Base-by-base conservation (phyloP, 2,888 invertebrate genomes). In the Masnerella sp. region DNA sequence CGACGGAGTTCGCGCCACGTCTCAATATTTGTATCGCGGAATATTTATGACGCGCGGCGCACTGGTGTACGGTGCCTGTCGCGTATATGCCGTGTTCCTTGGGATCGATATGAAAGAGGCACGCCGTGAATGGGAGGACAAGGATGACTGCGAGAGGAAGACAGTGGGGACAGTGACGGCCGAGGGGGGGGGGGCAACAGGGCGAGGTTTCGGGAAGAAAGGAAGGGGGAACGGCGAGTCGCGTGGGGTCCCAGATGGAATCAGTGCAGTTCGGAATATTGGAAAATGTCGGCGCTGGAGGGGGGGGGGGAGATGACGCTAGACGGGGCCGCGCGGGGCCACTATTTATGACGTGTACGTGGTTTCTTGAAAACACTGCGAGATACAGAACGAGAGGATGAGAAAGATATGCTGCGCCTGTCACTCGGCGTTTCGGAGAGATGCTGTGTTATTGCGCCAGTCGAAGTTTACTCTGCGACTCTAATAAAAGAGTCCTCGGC, bases 271-370 rank as follows among this genome's bases (percentile, higher is more conserved):
- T 82, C 77, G 80, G 82, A 83, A 84, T 86, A 85, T 86, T 84
- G 85, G 84, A 84, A 85, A 85, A 84, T 75, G 83, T 83, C 81
- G 81, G 79, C 79, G 78, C 22, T 22, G 22, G 22, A 7, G 22
- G 22, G 51, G 61, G 52, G 43, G 59, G 72, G 67, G 70, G 69
- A 74, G 61, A 72, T 56, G 73, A 62, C 9, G 65, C 40, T 70
- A 59, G 74, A 54, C n/a, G 59, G 71, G 71, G 56, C 56, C 58
- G 77, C 62, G 73, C 58, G 77, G 64, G 78, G 78, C 65, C 78
- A 80, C 79, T 86, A 85, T 86, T 86, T 86, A 86, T 86, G 85
- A 86, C 82, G 79, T 81, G 84, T 84, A 86, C 85, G 85, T 86
- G 85, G 82, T 81, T 84, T 84, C 81, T 77, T 78, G 77, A 80